These are phyloP conservation scores for Tachina fera DNA, from an alignment of 2,888 invertebrate genomes.

Conservation along the genomic window DNA sequence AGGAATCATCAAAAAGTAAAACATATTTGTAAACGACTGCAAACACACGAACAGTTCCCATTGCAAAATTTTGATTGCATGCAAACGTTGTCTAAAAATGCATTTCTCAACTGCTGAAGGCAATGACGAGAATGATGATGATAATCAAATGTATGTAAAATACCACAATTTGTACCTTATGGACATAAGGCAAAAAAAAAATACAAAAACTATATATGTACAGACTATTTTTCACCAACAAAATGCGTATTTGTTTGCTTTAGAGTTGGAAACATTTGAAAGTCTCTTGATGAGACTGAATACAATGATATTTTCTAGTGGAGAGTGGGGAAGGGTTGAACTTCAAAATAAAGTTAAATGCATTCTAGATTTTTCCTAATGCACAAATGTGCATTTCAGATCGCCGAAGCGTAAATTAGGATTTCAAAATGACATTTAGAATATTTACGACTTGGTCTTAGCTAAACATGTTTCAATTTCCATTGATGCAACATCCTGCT, in stretches of 20 bases:
- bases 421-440: slow-evolving; percentile 83
- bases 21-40: slow-evolving; percentile 65
- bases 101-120: slow-evolving; percentile 73
- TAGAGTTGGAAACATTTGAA: slow-evolving; percentile 60
- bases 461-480: slow-evolving; percentile 64
- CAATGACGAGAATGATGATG: slow-evolving; percentile 72
- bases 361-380: slow-evolving; percentile 69
- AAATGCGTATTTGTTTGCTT: slow-evolving; percentile 67
- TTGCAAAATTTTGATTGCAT: slow-evolving; percentile 81
- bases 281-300: slow-evolving; percentile 40
- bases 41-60: slow-evolving; percentile 77
- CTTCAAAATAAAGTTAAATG: slow-evolving; percentile 64
- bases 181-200: slow-evolving; percentile 27
- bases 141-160: slow-evolving; percentile 70
- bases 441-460: slow-evolving; percentile 81
- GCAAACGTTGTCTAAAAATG: slow-evolving; percentile 77
- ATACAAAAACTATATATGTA: slow-evolving; percentile 25
- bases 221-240: slow-evolving; percentile 47
- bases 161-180: slow-evolving; percentile 54
- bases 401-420: slow-evolving; percentile 83
- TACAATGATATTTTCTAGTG: slow-evolving; percentile 25
- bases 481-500: slow-evolving; percentile 34
- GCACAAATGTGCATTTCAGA: slow-evolving; percentile 81
- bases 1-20: slow-evolving; percentile 54
- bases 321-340: neutral